Percentiles rank a stretch among this genome's conserved stretches.
phyloP scores from a whole-genome alignment of 37 sponge, comb jelly and placozoan genomes.

The Beroe forskalii region DNA sequence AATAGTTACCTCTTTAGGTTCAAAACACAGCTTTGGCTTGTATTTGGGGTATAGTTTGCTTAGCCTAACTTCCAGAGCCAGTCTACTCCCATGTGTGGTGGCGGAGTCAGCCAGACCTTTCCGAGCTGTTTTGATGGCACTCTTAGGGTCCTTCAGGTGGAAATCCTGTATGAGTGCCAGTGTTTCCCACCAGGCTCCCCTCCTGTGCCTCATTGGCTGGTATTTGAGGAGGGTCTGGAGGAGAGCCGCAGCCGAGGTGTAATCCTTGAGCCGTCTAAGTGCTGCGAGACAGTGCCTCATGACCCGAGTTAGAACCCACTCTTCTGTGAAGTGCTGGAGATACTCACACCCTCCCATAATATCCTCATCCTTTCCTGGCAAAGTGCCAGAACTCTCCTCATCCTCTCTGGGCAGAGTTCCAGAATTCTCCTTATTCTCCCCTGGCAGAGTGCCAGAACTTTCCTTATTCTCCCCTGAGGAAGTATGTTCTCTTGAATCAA shows the following conservation, averaged over 20 bases:
- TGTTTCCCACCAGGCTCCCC: slow-evolving; percentile 56
- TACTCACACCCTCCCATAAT: neutral
- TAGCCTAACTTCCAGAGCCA: neutral
- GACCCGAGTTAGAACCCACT: neutral
- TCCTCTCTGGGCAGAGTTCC: no score
- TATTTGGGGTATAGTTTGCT: neutral
- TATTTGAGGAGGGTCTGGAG: neutral
- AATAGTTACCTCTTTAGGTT: neutral
- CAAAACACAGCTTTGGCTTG: neutral
- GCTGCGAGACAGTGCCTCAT: slow-evolving; percentile 18
- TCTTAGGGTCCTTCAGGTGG: slow-evolving; percentile 11
- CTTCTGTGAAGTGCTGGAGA: neutral
- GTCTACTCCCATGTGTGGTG: neutral
- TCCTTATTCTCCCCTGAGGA: no score
- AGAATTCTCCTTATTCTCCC: neutral
- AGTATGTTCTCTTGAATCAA: neutral
- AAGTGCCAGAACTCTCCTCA: neutral
- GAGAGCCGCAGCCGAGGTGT: neutral
- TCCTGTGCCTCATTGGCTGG: neutral
- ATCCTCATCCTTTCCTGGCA: neutral
- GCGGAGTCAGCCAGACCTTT: slow-evolving; percentile 15
- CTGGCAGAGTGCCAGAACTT: neutral
- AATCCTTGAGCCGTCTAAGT: slow-evolving; percentile 8
- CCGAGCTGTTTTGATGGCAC: neutral
- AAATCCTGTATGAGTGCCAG: neutral